Base-by-base conservation (phyloP, 2,888 invertebrate genomes). In the Ctena decussata region DNA sequence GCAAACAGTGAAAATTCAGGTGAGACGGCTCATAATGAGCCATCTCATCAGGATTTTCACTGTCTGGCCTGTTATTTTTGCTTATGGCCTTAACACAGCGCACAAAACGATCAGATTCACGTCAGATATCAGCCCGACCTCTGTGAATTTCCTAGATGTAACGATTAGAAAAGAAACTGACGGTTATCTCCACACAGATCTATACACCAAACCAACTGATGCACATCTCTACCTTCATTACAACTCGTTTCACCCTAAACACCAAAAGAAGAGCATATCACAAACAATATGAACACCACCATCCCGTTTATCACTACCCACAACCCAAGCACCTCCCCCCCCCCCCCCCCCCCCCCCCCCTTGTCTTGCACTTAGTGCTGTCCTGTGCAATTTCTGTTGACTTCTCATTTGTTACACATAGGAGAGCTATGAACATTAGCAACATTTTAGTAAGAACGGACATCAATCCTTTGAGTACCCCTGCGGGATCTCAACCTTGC, bases 201-300 rank as follows among this genome's bases (percentile, higher is more conserved):
- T 78, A 24, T 78, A 78, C 39, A 78, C 53, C 1, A 78, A 78
- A 71, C 71, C 78, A 49, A 78, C 78, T 0, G 78, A 78, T 39
- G 72, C 35, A 8, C 32, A 78, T 18, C 24, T 41, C 15, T 78
- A 78, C 30, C 39, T 78, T 30, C 78, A 72, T 30, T 78, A 71
- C 39, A 72, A n/a, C 2, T 78, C 78, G 0, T 32, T n/a, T 39
- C 78, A 78, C 53, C 78, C 72, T 27, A 30, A 35, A 24, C 41
- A 72, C 27, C 78, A 72, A 18, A 78, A 49, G 18, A n/a, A 6
- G 41, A 39, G 2, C 37, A 70, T 70, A 30, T 11, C 35, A 30
- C 12, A 12, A 70, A 39, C 70, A 12, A 70, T 70, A 12, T 12
- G 37, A n/a, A n/a, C n/a, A n/a, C n/a, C n/a, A 15, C 41, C 41